Base-by-base conservation (phyloP, 2,797 vertebrate genomes). In the Cercopithecus petaurista region DNA sequence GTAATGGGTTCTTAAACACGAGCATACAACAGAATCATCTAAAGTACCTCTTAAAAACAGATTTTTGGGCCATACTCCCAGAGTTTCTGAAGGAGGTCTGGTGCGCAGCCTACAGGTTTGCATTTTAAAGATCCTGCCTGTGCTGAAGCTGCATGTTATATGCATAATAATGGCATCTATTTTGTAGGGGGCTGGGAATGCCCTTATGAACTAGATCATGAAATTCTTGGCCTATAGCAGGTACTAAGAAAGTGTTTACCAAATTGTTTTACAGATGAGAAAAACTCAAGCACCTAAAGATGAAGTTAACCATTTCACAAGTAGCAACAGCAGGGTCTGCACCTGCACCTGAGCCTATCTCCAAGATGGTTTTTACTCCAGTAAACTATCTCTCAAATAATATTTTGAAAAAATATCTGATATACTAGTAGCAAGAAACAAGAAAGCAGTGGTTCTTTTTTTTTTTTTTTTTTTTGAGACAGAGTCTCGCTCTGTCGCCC, bases 201-300 rank as follows among this genome's bases (percentile, higher is more conserved):
- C 24, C 52, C 43, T 75, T 76, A 19, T 61, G 33, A 73, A 3
- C 67, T 83, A 93, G 57, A 67, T 3, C 30, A 46, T 88, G 36
- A 64, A 13, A 67, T 36, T 33, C 1, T 1, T 64, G 30, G 36
- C 48, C 76, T 48, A 26, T 48, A 88, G 13, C 21, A 83, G 39
- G 19, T 57, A 79, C 33, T 17, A 94, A 43, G 22, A 17, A 87
- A 70, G 52, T 50, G 43, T 81, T 92, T 81, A 75, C 17, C 64
- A 83, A 70, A 82, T 55, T 82, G 55, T 82, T 95, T 92, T 67
- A 88, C 7, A 55, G 2, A 28, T 77, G 84, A 46, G 48, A 88
- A 85, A 85, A 89, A 90, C 30, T 2, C 12, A 73, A 50, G n/a
- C 9, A 73, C 33, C 36, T 90, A 72, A 8, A 80, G 6, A 73